Percentiles rank a stretch among this genome's conserved stretches.
phyloP scores from a whole-genome alignment of 2,113 vertebrate species.

The Synchiropus splendidus region DNA sequence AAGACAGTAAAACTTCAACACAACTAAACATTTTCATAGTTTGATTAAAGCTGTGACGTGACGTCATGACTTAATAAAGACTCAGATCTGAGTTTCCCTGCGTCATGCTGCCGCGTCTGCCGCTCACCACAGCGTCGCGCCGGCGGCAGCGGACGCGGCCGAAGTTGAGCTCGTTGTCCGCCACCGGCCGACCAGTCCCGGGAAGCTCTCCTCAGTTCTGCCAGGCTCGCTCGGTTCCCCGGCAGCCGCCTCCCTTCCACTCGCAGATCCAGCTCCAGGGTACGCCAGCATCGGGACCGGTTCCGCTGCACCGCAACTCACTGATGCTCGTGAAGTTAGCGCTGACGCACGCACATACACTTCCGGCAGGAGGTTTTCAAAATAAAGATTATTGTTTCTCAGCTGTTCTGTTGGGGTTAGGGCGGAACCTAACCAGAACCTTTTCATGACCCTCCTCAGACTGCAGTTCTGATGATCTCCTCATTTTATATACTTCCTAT shows the following conservation, averaged over 20 bases:
- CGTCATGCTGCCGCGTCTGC: conserved; percentile 38
- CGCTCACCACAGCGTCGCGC: conserved; percentile 50
- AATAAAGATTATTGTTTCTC: conserved; percentile 9
- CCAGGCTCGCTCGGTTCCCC: neutral
- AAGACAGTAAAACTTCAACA: no score
- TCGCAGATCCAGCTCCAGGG: conserved; percentile 26
- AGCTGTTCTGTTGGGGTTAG: no score
- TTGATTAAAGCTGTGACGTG: no score
- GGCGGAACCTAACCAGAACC: no score
- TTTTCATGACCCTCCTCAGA: no score
- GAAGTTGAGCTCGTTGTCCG: conserved; percentile 68
- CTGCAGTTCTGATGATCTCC: no score
- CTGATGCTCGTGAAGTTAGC: conserved; percentile 10
- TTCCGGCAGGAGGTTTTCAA: conserved; percentile 19
- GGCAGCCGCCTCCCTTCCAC: conserved; percentile 11
- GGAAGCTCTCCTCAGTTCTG: conserved; percentile 10
- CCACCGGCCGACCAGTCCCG: conserved; percentile 67
- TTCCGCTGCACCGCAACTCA: conserved; percentile 16
- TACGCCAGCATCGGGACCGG: conserved; percentile 35
- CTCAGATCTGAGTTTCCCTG: conserved; percentile 6
- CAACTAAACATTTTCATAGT: no score
- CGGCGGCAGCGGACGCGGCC: conserved; percentile 71
- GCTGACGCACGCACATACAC: rapidly evolving
- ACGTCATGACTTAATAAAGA: no score
- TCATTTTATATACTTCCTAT: no score